Base-by-base conservation (phyloP, 2,113 vertebrate genomes). In the Regulus satrapa region DNA sequence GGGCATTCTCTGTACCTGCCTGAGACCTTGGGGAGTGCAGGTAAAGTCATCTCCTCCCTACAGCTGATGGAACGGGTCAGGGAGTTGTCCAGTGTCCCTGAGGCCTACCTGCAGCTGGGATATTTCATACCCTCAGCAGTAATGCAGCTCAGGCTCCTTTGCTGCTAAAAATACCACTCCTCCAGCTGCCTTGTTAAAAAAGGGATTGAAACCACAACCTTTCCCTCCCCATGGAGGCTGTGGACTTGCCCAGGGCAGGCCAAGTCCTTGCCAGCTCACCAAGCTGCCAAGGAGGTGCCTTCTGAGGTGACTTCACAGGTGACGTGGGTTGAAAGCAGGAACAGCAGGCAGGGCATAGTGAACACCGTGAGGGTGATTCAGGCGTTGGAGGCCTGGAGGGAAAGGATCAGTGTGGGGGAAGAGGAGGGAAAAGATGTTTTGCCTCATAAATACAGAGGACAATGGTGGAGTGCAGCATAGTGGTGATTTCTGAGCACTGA, bases 391-490 rank as follows among this genome's bases (percentile, higher is more conserved):
- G 10, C 36, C 62, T 32, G 28, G 43, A 92, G 54, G 61, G 46
- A 79, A 89, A 56, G 18, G 21, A 19, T 64, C 21, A 12, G 25
- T 0, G 1, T 1, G 1, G 14, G 32, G 32, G 32, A 48, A 85
- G 29, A 68, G 34, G 6, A 6, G 8, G 21, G 38, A 54, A 41
- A 69, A 59, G 4, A 13, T 21, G 5, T 9, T 79, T 58, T 67
- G 67, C 20, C 24, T 19, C 56, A 45, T 46, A 19, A 49, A 9
- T 45, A n/a, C 32, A 34, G 43, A 91, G 52, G n/a, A 43, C 14
- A 43, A 12, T 13, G 20, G 18, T 18, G 17, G 46, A 56, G n/a
- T 32, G 34, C 2, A 5, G 38, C 10, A 6, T 0, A 1, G 28
- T 43, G 67, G 62, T 1, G 7, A 67, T 80, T 61, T 28, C 76